phyloP scores from a whole-genome alignment of 2,888 invertebrate species.

The Orthosia gothica region DNA sequence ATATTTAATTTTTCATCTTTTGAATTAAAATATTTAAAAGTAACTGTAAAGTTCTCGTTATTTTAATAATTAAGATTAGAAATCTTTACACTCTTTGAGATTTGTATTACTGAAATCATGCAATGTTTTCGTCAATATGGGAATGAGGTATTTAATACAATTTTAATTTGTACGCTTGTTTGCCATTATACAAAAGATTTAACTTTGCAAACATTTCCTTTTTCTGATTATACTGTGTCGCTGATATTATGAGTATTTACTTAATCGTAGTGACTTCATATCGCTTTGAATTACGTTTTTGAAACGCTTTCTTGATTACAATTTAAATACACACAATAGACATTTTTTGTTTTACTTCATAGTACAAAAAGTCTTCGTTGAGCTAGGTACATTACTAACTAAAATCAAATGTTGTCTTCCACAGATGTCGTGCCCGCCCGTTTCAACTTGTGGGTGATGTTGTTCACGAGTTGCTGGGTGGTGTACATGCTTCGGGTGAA shows the following conservation, averaged over 20 bases:
- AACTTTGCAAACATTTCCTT: neutral
- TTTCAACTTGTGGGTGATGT: slow-evolving; percentile 91
- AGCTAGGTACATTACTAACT: neutral
- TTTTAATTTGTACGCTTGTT: neutral
- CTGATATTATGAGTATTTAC: neutral
- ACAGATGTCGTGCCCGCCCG: slow-evolving; percentile 86
- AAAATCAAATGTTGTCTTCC: slow-evolving; percentile 55
- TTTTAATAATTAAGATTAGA: neutral
- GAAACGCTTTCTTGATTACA: neutral
- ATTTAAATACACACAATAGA: slow-evolving; percentile 10
- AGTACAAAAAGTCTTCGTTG: neutral
- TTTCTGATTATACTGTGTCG: slow-evolving; percentile 2
- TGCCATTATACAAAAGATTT: slow-evolving; percentile 6
- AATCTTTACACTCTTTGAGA: neutral
- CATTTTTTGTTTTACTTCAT: neutral
- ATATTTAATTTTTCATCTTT: neutral
- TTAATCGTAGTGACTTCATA: slow-evolving; percentile 7
- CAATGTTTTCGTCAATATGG: neutral
- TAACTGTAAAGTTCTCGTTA: neutral
- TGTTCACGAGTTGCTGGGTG: slow-evolving; percentile 94
- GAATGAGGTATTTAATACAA: neutral
- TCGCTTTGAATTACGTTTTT: slow-evolving; percentile 9
- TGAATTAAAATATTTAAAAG: neutral
- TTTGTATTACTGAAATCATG: neutral
- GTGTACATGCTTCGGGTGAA: slow-evolving; percentile 95